These are phyloP conservation scores for Uloborus plumipes DNA, from an alignment of 2,888 invertebrate genomes.

Conservation along the genomic window DNA sequence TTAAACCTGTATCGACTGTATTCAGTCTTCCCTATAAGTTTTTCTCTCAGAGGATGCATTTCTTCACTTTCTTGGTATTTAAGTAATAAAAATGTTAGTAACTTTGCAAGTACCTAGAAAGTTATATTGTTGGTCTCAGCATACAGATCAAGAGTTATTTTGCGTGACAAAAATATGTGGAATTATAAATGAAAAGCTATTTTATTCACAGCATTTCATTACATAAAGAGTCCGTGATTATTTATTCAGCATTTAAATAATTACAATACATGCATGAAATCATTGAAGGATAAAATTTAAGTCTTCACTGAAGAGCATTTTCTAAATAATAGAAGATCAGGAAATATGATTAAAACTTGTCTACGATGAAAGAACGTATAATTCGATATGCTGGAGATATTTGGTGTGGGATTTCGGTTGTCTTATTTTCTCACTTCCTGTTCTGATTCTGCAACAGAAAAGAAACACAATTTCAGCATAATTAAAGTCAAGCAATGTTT, in stretches of 20 bases:
- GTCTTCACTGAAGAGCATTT: background rate
- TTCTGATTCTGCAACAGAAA: conserved; percentile 7
- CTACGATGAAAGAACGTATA: conserved; percentile 22
- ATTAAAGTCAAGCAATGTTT: no score
- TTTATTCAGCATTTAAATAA: conserved; percentile 24
- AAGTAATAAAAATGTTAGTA: no score
- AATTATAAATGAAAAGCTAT: conserved; percentile 48
- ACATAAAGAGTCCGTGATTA: conserved; percentile 33
- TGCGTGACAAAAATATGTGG: background rate
- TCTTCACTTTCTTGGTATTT: no score
- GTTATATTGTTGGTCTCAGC: no score
- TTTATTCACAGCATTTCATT: conserved; percentile 59
- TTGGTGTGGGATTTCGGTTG: background rate
- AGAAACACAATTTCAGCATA: no score
- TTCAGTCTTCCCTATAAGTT: no score
- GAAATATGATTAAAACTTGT: conserved; percentile 7
- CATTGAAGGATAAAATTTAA: conserved; percentile 1
- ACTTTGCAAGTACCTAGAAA: no score
- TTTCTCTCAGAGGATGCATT: no score
- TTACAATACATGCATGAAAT: conserved; percentile 13
- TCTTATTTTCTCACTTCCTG: conserved; percentile 24
- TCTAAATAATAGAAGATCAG: background rate
- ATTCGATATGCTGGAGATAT: conserved; percentile 15
- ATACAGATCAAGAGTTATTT: no score
- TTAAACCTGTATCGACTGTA: no score